Percentiles rank a stretch among this genome's conserved stretches.
Conservation (phyloP, 2,888 invertebrate genomes). For the Chirona hameri region DNA sequence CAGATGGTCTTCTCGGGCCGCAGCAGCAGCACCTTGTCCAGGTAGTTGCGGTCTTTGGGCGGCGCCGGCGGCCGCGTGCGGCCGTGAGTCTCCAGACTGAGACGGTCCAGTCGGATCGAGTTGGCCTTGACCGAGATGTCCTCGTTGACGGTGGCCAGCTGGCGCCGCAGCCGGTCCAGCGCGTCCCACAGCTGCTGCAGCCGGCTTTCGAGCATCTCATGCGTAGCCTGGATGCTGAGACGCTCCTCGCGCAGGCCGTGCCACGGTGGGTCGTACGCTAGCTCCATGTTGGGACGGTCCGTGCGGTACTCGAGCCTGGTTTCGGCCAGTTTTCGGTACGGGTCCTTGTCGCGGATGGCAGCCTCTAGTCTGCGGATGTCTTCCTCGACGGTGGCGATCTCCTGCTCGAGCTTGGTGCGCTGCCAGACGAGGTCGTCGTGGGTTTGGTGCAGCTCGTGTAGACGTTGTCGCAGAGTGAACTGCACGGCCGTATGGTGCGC, state of each 20-base stretch:
- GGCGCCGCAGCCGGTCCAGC: conserved; percentile 12
- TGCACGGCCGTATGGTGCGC: conserved; percentile 9
- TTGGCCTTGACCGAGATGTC: conserved; percentile 26
- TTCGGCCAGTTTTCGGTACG: conserved; percentile 8
- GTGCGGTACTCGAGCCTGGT: conserved; percentile 10
- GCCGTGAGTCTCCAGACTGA: conserved; percentile 13
- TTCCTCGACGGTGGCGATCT: conserved; percentile 6
- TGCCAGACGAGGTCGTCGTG: conserved; percentile 25
- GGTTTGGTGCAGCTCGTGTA: conserved; percentile 12
- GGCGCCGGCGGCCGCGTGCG: conserved; percentile 23
- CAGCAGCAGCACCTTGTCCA: conserved; percentile 27
- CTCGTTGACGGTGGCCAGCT: conserved; percentile 22
- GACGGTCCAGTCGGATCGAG: conserved; percentile 3
- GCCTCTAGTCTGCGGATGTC: conserved; percentile 22
- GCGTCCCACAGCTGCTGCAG: conserved; percentile 24
- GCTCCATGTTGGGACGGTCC: conserved; percentile 5
- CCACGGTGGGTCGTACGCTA: conserved; percentile 14
- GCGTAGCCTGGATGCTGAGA: conserved; percentile 23
- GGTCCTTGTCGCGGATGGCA: conserved; percentile 24
- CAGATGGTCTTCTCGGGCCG: conserved; percentile 8
- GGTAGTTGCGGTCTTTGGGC: conserved; percentile 12
- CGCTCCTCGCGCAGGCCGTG: conserved; percentile 25
- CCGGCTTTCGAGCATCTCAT: background rate
- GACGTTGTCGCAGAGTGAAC: conserved; percentile 3
- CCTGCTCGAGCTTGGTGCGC: conserved; percentile 22